Base-by-base conservation (phyloP, 2,888 invertebrate genomes). In the Limnephilus lunatus region DNA sequence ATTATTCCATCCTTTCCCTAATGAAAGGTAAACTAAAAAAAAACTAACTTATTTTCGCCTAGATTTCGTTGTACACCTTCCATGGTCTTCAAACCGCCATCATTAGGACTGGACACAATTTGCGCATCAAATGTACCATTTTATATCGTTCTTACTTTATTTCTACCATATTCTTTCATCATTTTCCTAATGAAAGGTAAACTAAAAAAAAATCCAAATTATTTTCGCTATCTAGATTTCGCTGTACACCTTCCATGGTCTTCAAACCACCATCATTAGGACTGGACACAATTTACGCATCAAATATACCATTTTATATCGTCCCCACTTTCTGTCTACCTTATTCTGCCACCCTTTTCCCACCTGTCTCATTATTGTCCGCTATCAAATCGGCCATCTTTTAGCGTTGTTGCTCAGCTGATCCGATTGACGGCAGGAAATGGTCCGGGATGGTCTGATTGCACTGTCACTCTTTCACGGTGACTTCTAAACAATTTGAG, bases 361-460 rank as follows among this genome's bases (percentile, higher is more conserved):
- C 83, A 83, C 35, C 35, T 83, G 32, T 39, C 83, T 83, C 35
- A 35, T 83, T 83, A 39, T 83, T n/a, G 83, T 19, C 25, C 68
- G 25, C 11, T 68, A 68, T 68, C 68, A 68, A 68, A 39, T 39
- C 83, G 35, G 31, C 14, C 31, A 12, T 32, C 83, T 32, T 35
- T 39, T 39, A 32, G 83, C 35, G 31, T 19, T 32, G 9, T n/a
- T 81, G 30, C 87, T 87, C 88, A 39, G 25, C 88, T 89, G 81
- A 3, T 9, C 35, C 88, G 92, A 92, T 88, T 91, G 92, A 92
- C 92, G 32, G 90, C 91, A 91, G 92, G 92, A 92, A 92, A 92
- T 92, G 92, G 90, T 39, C 85, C 83, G 88, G 85, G 85, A 89
- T 32, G 85, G 88, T 89, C 32, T 89, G 88, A 89, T 89, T 89